These are phyloP conservation scores for Drosophila robusta DNA, from an alignment of 2,888 invertebrate genomes.

Conservation along the genomic window DNA sequence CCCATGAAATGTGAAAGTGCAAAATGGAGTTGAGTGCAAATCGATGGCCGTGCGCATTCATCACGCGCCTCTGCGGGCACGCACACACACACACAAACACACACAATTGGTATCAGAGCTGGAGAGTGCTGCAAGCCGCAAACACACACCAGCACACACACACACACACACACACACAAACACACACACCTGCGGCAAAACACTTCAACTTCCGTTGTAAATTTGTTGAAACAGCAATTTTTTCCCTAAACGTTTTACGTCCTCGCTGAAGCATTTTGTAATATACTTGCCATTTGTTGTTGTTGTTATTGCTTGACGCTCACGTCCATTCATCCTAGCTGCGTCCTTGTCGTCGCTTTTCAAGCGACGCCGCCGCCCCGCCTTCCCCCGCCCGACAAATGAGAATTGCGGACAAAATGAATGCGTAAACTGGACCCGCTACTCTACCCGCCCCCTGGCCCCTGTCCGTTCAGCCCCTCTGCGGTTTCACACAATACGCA, in stretches of 20 bases:
- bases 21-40: conserved; percentile 78
- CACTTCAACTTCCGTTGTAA: conserved; percentile 78
- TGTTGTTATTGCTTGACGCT: conserved; percentile 56
- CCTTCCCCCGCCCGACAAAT: conserved; percentile 28
- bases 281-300: conserved; percentile 69
- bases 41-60: conserved; percentile 75
- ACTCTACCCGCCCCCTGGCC: not conserved
- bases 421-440: conserved; percentile 66
- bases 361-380: conserved; percentile 31
- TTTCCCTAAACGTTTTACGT: conserved; percentile 61
- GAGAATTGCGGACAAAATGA: conserved; percentile 64
- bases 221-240: conserved; percentile 80
- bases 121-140: conserved; percentile 17
- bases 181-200: conserved; percentile 49
- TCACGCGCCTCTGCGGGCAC: conserved; percentile 64
- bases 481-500: conserved; percentile 75
- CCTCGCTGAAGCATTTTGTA: conserved; percentile 66
- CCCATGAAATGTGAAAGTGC: conserved; percentile 75
- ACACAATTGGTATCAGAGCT: not conserved
- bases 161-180: conserved; percentile 22
- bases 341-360: conserved; percentile 48
- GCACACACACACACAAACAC: conserved; percentile 12
- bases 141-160: conserved; percentile 19
- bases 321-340: conserved; percentile 64
- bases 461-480: conserved; percentile 26